These are phyloP conservation scores for Rotaria sp. DNA, from an alignment of 2,888 invertebrate genomes.

Conservation along the genomic window DNA sequence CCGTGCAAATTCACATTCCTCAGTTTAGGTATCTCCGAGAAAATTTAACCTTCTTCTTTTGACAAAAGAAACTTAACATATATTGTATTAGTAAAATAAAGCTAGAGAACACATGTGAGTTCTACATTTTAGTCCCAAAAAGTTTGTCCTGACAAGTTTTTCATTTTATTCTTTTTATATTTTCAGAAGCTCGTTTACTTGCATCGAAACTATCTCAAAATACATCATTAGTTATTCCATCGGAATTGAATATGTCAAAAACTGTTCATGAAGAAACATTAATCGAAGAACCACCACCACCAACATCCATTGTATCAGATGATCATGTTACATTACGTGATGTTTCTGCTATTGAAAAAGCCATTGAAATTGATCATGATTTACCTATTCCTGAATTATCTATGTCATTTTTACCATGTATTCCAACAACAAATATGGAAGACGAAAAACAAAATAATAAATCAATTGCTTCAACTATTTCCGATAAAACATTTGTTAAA, in stretches of 20 bases:
- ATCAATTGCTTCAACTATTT: neutral
- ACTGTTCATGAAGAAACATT: neutral
- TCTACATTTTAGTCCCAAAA: too few species aligned
- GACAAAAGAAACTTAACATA: too few species aligned
- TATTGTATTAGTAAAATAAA: too few species aligned
- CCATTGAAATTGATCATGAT: neutral
- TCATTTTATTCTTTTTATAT: neutral
- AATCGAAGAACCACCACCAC: neutral
- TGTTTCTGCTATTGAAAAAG: neutral
- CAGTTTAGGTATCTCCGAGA: too few species aligned
- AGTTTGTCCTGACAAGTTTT: too few species aligned
- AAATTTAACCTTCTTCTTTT: too few species aligned
- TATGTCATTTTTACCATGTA: neutral
- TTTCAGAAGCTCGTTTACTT: neutral
- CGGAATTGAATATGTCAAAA: neutral
- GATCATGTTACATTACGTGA: neutral
- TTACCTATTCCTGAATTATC: neutral
- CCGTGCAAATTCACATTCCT: too few species aligned
- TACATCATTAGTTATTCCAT: neutral
- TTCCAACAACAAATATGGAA: neutral
- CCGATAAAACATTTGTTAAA: conserved; percentile 21
- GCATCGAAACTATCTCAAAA: neutral
- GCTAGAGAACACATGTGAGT: too few species aligned
- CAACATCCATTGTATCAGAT: neutral
- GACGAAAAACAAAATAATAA: neutral